Conservation (phyloP, 2,888 invertebrate genomes). For the Drosophila nigricruria region DNA sequence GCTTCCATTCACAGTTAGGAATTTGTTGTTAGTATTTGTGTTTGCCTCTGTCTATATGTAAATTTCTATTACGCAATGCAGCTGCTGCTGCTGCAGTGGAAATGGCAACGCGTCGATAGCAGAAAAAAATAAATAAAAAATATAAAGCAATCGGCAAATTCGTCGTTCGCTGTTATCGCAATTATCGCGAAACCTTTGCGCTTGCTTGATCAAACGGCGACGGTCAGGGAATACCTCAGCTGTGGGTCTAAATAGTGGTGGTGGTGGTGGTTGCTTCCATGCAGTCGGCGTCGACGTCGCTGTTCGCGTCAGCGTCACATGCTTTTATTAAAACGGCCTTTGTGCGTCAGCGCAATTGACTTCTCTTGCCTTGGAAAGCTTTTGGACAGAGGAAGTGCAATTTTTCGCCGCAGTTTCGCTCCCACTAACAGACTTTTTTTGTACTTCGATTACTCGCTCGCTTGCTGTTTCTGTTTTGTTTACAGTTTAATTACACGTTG, state of each 20-base stretch:
- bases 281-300: slow-evolving; percentile 39
- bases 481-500: slow-evolving; percentile 66
- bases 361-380: background rate
- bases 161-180: slow-evolving; percentile 41
- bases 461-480: slow-evolving; percentile 53
- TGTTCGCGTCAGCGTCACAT: slow-evolving; percentile 68
- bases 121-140: background rate
- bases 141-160: slow-evolving; percentile 33
- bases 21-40: slow-evolving; percentile 40
- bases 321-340: slow-evolving; percentile 49
- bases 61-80: slow-evolving; percentile 57
- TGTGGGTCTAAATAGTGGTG: slow-evolving; percentile 8
- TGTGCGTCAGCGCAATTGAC: slow-evolving; percentile 61
- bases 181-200: slow-evolving; percentile 45
- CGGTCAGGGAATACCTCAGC: slow-evolving; percentile 66
- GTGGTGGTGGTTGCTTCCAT: slow-evolving; percentile 3
- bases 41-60: slow-evolving; percentile 32
- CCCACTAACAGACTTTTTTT: slow-evolving; percentile 5
- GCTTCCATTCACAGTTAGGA: slow-evolving; percentile 60
- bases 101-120: slow-evolving; percentile 31
- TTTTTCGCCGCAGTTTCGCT: slow-evolving; percentile 8
- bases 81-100: slow-evolving; percentile 27
- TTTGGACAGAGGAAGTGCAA: slow-evolving; percentile 1
- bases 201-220: slow-evolving; percentile 39
- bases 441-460: slow-evolving; percentile 35